Base-by-base conservation (phyloP, 2,113 vertebrate genomes). In the Rynchops niger region DNA sequence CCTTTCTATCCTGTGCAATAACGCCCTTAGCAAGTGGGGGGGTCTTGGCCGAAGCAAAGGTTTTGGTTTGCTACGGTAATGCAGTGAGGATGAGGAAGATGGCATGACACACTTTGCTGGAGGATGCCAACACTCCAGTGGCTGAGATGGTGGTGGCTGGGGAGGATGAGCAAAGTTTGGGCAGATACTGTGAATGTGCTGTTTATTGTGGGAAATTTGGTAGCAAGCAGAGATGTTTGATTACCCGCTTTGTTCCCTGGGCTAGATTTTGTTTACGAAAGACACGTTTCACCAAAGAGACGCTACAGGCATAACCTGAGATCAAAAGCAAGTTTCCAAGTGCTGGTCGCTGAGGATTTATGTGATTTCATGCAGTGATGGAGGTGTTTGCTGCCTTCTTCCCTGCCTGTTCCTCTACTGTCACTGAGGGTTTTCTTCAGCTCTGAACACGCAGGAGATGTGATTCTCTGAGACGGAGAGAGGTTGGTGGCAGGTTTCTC, bases 201-300 rank as follows among this genome's bases (percentile, higher is more conserved):
- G 76, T 88, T 86, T 88, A 86, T 86, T 91, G 92, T 6, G 61
- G 65, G 76, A 78, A 53, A 70, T 83, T 43, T 34, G 62, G 12
- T 47, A 78, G 9, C 67, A 53, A 72, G n/a, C 76, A n/a, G 76
- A 61, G 42, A 32, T 91, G 55, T 84, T 92, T 88, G 59, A 55
- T 86, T 73, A 25, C 34, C 69, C 11, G n/a, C 6, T 78, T 78
- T 9, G 9, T 95, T 72, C 76, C 69, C 61, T 26, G 42, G 69
- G 86, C 79, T 86, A 53, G 71, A 34, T 86, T 88, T 95, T 93
- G 61, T 71, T 95, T 76, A 36, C 61, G 74, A 61, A 82, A 83
- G 62, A 61, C 66, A 69, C 15, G 22, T 90, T 92, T 90, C 56
- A 56, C 81, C 85, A 67, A 47, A 82, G 61, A 89, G 78, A 26